phyloP scores from a whole-genome alignment of 2,888 invertebrate species.

The Rhorus exstirpatorius region DNA sequence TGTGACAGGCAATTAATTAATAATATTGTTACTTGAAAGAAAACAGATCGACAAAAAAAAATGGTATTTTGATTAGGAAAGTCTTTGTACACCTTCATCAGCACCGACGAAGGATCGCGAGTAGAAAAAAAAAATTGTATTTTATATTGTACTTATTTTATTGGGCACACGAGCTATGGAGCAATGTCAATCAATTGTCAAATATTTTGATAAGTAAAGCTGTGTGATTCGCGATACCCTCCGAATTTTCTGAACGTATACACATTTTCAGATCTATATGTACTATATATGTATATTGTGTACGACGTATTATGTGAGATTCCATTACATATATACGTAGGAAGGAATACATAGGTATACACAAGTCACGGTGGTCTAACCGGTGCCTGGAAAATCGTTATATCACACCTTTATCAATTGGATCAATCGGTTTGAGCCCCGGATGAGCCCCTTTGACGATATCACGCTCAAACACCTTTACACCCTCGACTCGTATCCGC shows the following conservation, averaged over 20 bases:
- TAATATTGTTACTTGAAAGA: too few species aligned
- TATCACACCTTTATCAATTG: slow-evolving; percentile 57
- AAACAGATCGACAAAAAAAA: too few species aligned
- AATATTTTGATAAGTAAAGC: slow-evolving; percentile 72
- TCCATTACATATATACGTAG: slow-evolving; percentile 3
- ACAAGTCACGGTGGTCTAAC: not conserved
- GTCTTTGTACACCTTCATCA: too few species aligned
- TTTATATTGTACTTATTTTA: not conserved
- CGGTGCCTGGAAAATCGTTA: slow-evolving; percentile 20
- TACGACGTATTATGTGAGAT: slow-evolving; percentile 40
- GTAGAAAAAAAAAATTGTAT: not conserved
- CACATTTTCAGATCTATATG: slow-evolving; percentile 21
- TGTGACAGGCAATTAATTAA: too few species aligned
- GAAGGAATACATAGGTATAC: not conserved
- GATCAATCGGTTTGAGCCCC: slow-evolving; percentile 53
- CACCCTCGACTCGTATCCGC: not conserved
- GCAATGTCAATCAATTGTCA: slow-evolving; percentile 73
- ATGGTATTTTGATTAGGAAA: too few species aligned
- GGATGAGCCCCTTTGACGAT: slow-evolving; percentile 54
- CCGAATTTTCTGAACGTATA: slow-evolving; percentile 30
- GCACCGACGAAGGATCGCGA: too few species aligned
- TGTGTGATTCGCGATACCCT: slow-evolving; percentile 41
- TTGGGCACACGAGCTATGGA: slow-evolving; percentile 42
- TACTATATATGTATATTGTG: slow-evolving; percentile 7
- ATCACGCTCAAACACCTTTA: slow-evolving; percentile 58